Base-by-base conservation (phyloP, 2,797 vertebrate genomes). In the Poecilia wingei region DNA sequence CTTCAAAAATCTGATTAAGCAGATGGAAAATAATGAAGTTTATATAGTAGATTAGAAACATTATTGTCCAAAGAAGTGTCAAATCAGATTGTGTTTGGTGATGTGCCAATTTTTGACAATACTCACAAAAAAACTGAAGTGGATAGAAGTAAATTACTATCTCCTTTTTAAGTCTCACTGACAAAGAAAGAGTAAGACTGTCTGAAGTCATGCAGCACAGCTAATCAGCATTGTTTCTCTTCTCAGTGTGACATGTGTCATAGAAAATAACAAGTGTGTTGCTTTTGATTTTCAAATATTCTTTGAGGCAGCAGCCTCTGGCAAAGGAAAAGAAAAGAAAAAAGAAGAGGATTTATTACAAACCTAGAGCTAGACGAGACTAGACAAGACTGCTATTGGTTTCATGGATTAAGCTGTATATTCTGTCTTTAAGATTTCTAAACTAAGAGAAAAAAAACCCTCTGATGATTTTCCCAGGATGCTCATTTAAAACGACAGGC, bases 1-100 rank as follows among this genome's bases (percentile, higher is more conserved):
- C 98, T 91, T 99, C 98, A 74, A 99, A 99, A 74, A 99, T 94
- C 98, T 98, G 49, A 72, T n/a, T 20, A 4, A 46, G 59, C 46
- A 69, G 1, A 69, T 69, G 39, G 10, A 43, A 69, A 25, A n/a
- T 69, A 4, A 69, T 43, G 1, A 43, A 5, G 43, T 43, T 69
- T n/a, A 43, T 6, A 25, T 25, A 13, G 18, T 68, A 25, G 66
- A 69, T 69, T 6, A 69, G 4, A 43, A n/a, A 69, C 8, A 2
- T 1, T n/a, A 53, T 43, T 43, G 39, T 43, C 66, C 22, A 69
- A 69, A 69, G 59, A 68, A 36, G 74, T 46, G 41, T 46, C 25
- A 41, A 55, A n/a, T 61, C 74, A 82, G 69, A 76, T 73, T 51
- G 25, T 55, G 25, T 31, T 45, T 46, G 36, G 8, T 46, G 69